Percentiles rank a stretch among this genome's conserved stretches.
These are phyloP conservation scores for Dryobotodes eremita DNA, from an alignment of 2,888 invertebrate genomes.

Conservation along the genomic window DNA sequence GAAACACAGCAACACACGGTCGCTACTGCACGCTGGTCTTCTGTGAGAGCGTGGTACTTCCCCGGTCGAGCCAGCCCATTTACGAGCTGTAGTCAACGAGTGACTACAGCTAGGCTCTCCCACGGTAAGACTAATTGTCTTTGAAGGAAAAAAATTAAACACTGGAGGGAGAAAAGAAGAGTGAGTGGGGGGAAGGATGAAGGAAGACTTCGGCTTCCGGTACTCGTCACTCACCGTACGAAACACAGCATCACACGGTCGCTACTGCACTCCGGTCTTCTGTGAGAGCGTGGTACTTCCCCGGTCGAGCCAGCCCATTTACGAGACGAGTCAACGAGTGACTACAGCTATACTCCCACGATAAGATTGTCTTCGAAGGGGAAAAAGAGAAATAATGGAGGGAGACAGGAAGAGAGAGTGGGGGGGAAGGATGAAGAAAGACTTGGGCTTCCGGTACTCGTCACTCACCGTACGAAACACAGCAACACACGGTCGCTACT, in stretches of 20 bases:
- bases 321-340: background rate
- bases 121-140: background rate
- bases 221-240: constrained; percentile 35
- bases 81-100: background rate
- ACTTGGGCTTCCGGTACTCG: background rate
- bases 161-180: background rate
- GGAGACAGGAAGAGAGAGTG: background rate
- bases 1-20: no score
- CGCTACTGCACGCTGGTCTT: constrained; percentile 1
- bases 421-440: background rate
- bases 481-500: constrained; percentile 2
- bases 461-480: constrained; percentile 36
- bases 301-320: constrained; percentile 35
- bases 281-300: constrained; percentile 47
- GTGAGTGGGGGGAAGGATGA: no score
- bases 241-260: constrained; percentile 1
- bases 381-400: background rate
- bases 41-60: constrained; percentile 43
- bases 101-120: constrained; percentile 31
- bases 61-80: constrained; percentile 34
- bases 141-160: background rate
- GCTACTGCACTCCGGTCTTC: background rate
- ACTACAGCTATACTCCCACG: constrained; percentile 11
- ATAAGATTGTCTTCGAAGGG: no score
- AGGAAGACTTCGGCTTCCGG: background rate